Conservation (phyloP, 2,113 vertebrate species). For the Himantopus leucocephalus region DNA sequence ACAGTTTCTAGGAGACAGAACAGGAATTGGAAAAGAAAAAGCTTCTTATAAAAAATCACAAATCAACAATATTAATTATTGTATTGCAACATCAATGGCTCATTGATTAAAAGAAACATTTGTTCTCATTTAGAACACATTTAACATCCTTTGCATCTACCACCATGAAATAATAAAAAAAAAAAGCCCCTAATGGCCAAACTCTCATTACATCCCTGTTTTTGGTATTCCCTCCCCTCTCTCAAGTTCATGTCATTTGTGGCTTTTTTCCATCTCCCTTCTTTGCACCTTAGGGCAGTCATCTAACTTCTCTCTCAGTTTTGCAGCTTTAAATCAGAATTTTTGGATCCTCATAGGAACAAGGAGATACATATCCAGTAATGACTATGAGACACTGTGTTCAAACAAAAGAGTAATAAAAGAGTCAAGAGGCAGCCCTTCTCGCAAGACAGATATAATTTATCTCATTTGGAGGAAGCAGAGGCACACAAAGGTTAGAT, state of each 20-base stretch:
- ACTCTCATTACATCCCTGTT: background rate
- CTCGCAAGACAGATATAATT: background rate
- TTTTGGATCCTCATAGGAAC: fast-evolving
- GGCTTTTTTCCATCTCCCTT: background rate
- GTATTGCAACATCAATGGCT: background rate
- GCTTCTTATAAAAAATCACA: background rate
- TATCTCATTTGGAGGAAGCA: background rate
- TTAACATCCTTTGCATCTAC: background rate
- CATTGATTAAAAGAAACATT: background rate
- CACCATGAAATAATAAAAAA: background rate
- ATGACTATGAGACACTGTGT: fast-evolving
- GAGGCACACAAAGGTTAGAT: background rate
- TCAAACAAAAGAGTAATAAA: background rate
- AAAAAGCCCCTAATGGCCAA: background rate
- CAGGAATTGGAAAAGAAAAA: background rate
- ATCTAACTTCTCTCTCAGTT: background rate
- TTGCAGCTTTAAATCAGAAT: background rate
- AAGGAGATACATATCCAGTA: background rate
- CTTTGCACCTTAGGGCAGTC: background rate
- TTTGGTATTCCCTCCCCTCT: background rate
- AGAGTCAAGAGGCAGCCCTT: background rate
- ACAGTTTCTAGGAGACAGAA: background rate
- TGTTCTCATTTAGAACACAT: background rate
- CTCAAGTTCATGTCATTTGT: background rate
- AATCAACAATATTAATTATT: background rate